Base-by-base conservation (phyloP, 2,113 vertebrate genomes). In the Corvus cornix region DNA sequence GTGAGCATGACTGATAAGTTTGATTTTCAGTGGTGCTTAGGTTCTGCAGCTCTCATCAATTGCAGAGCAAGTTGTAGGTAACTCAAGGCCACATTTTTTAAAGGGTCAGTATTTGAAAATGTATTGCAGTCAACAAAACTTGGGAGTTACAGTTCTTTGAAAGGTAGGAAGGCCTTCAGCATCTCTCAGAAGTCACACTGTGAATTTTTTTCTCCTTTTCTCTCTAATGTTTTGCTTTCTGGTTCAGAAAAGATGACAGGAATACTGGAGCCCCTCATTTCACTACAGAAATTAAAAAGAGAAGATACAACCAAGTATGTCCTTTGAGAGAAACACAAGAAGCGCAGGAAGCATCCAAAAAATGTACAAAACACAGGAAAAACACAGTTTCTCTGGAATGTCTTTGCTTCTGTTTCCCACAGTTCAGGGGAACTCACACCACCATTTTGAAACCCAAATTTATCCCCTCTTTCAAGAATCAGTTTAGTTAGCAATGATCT, bases 1-100 rank as follows among this genome's bases (percentile, higher is more conserved):
- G 75, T 13, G 26, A 94, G 84, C 23, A 23, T 91, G 84, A 96
- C 95, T 53, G 91, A 87, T 90, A 84, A 77, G 70, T 53, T 33
- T 76, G 74, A 93, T 93, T 96, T 96, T 89, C 94, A 94, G 91
- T 62, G 53, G 81, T 87, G 74, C 91, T 93, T 69, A 49, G 21
- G 66, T 94, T 95, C 78, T 96, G 94, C 84, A 77, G 63, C 35
- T 77, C 82, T 85, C 91, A 94, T 70, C 75, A 85, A 70, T 2
- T 85, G 78, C 84, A 76, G 12, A 53, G 46, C 21, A 76, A 76
- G 46, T 26, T 37, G 21, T 28, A 69, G 37, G 55, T 68, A 82
- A 82, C 69, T 85, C 75, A 80, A 49, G 62, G 70, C 84, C 62
- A 51, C 51, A 13, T 59, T 68, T 82, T 90, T 90, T 49, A 67